These are phyloP conservation scores for Eilema depressum DNA, from an alignment of 2,888 invertebrate species.

Conservation along the genomic window DNA sequence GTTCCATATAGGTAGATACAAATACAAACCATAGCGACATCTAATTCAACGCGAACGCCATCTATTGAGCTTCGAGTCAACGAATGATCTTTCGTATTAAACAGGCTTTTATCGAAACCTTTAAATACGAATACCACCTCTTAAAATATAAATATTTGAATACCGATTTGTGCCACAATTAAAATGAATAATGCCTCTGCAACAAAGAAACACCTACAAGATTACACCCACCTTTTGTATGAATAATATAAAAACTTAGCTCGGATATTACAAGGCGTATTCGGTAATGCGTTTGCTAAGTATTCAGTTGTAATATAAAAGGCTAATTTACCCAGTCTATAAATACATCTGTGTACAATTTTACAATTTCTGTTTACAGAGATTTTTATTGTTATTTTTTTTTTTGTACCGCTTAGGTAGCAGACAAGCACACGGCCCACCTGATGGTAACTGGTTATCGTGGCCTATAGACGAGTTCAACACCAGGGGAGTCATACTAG, in stretches of 20 bases:
- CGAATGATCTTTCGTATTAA: no score
- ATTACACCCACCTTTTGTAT: neutral
- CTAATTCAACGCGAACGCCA: no score
- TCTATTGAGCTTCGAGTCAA: no score
- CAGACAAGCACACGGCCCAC: no score
- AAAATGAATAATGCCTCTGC: neutral
- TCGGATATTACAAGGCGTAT: constrained; percentile 7
- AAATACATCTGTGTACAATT: neutral
- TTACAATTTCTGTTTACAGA: neutral
- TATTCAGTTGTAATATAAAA: neutral
- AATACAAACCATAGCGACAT: no score
- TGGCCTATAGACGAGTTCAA: no score
- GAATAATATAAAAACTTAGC: neutral
- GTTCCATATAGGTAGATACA: no score
- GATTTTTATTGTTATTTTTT: neutral
- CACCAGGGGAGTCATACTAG: no score
- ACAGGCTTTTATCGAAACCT: neutral
- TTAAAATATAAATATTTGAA: neutral
- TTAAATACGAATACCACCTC: neutral
- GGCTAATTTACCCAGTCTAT: neutral
- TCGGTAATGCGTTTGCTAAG: constrained; percentile 7
- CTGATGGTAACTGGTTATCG: no score
- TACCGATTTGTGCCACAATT: neutral
- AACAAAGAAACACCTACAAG: neutral
- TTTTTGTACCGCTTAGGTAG: no score